Evolutionary conservation across 2,888 invertebrate genomes (phyloP), one percentile per base, ranked within the genome.

Genomic region (Notodonta ziczac): DNA sequence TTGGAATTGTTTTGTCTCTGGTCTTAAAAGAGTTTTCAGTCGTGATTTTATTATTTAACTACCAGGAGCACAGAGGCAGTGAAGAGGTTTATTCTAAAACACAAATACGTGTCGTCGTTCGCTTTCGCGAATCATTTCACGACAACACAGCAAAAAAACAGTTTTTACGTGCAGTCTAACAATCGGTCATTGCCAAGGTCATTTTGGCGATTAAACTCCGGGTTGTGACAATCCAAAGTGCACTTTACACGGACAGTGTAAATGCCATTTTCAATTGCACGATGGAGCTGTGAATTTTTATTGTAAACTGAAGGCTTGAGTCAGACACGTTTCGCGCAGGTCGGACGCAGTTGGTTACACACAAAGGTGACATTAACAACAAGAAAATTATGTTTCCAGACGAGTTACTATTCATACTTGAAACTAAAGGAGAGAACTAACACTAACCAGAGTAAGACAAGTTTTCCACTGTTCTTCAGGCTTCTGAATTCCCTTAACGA

Each of bases 141-240:
- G 10, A 52, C 24, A 55, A 40, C 16, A 12, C n/a, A 5, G 44
- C 40, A 42, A 56, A 56, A 44, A 16, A 16, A 5, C 2, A 9
- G 44, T 16, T 44, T 56, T 51, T 55, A 12, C 44, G 54, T 39
- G 44, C 44, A 42, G 56, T 16, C 42, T 56, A 40, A 52, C 52
- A n/a, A 44, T 56, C 56, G 56, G 56, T 56, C 56, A 56, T 44
- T 56, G 44, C 56, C 56, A 56, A 56, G 56, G 56, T 44, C 56
- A 44, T n/a, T 54, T n/a, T 39, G 16, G 12, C 56, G 42, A 44
- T 56, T 56, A n/a, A 39, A 54, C n/a, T 16, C 24, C 1, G n/a
- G 16, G 6, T 9, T 12, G 53, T 24, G 44, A 56, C 56, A 44
- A 2, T 56, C 10, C 8, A 56, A 56, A 56, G 44, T 44, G 24